These are phyloP conservation scores for Cyanoderma ruficeps DNA, from an alignment of 2,113 vertebrate genomes.

Conservation along the genomic window DNA sequence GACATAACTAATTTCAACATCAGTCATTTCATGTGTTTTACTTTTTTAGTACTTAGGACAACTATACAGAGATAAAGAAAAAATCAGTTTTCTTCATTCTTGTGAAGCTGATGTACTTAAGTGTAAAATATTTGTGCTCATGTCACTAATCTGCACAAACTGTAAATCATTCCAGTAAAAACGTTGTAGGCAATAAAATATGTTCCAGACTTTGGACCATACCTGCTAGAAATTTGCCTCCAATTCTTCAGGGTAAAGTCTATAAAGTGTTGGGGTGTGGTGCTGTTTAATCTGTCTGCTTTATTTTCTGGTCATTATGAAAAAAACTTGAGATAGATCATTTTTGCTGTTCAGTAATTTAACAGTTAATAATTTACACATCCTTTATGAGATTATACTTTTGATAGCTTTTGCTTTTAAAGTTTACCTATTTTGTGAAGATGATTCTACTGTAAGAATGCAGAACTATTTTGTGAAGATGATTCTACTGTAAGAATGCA, in stretches of 20 bases:
- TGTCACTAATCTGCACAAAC: not conserved
- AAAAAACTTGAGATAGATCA: not conserved
- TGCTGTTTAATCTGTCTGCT: not conserved
- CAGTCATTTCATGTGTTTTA: accelerated
- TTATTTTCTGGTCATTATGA: not conserved
- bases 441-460: not conserved
- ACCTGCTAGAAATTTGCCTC: not conserved
- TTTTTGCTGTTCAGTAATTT: not conserved
- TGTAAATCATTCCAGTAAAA: not conserved
- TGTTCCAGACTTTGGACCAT: slow-evolving; percentile 12
- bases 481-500: not conserved
- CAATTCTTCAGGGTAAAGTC: not conserved
- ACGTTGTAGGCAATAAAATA: not conserved
- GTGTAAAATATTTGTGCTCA: not conserved
- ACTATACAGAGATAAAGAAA: not conserved
- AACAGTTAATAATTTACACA: not conserved
- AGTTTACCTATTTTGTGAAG: not conserved
- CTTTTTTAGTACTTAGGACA: not conserved
- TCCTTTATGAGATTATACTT: not conserved
- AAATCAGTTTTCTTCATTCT: not conserved
- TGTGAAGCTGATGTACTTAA: not conserved
- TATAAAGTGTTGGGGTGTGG: not conserved
- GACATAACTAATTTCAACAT: not conserved
- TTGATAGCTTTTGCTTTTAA: not conserved
- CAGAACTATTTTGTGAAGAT: not conserved